A percentile compares a stretch with the other conserved stretches of the same genome.
phyloP scores from a whole-genome alignment of 2,888 invertebrate genomes.

The Pachymerium ferrugineum region DNA sequence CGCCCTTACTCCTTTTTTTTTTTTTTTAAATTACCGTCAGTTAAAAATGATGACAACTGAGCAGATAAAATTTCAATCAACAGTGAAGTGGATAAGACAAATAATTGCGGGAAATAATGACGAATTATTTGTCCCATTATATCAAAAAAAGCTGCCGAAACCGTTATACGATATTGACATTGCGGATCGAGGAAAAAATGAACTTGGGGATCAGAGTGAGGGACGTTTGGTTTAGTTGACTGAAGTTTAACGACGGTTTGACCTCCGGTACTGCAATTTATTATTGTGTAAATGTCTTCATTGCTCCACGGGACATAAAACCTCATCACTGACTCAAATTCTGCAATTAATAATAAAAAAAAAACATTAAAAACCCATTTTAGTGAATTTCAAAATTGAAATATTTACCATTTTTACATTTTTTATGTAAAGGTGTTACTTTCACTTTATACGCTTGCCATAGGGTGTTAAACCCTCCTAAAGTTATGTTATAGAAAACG shows the following conservation, averaged over 20 bases:
- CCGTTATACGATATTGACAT: neutral
- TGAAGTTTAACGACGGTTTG: neutral
- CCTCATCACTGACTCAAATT: neutral
- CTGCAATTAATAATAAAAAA: neutral
- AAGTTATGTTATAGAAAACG: neutral
- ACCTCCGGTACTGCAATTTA: neutral
- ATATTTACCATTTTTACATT: neutral
- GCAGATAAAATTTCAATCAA: slow-evolving; percentile 57
- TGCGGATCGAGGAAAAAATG: neutral
- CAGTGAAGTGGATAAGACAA: slow-evolving; percentile 62
- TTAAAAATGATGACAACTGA: slow-evolving; percentile 45
- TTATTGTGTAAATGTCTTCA: neutral
- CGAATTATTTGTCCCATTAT: slow-evolving; percentile 61
- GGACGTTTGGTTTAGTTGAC: neutral
- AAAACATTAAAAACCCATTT: neutral
- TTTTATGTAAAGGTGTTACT: neutral
- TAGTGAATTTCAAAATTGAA: neutral
- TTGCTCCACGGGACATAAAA: neutral
- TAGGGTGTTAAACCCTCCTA: neutral
- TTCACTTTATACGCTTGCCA: neutral
- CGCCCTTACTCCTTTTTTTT: too few relatives aligned
- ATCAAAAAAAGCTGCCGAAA: slow-evolving; percentile 45
- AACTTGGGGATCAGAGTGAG: neutral
- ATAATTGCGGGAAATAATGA: slow-evolving; percentile 59
- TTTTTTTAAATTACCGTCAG: too few relatives aligned